Evolutionary conservation across 2,797 vertebrate genomes (phyloP).

Genomic region (Lacerta agilis): DNA sequence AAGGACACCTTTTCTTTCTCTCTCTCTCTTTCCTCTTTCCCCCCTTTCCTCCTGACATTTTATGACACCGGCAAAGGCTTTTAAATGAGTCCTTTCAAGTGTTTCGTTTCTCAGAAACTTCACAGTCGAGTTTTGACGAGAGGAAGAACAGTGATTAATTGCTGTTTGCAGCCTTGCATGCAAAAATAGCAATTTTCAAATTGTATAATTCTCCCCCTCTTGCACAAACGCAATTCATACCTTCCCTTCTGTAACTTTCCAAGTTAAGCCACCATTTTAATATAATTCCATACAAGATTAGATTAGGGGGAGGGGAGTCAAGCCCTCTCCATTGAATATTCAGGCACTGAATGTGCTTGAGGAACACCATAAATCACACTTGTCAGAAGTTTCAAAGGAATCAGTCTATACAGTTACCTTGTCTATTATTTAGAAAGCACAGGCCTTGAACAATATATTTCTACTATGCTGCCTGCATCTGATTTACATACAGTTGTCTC

Average conservation of each 20-base stretch:
- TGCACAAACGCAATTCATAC: slow-evolving; percentile 75
- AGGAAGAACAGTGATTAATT: slow-evolving; percentile 76
- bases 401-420: slow-evolving; percentile 72
- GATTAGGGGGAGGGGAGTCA: slow-evolving; percentile 68
- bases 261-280: slow-evolving; percentile 73
- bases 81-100: slow-evolving; percentile 58
- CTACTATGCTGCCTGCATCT: slow-evolving; percentile 54
- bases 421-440: slow-evolving; percentile 77
- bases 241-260: slow-evolving; percentile 64
- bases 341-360: slow-evolving; percentile 71
- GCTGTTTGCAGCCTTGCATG: slow-evolving; percentile 72
- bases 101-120: slow-evolving; percentile 64
- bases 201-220: slow-evolving; percentile 60
- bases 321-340: slow-evolving; percentile 72
- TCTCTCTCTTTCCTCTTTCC: not conserved
- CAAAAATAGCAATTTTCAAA: slow-evolving; percentile 80
- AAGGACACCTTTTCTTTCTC: slow-evolving; percentile 1
- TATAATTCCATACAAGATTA: slow-evolving; percentile 74
- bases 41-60: not conserved
- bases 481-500: slow-evolving; percentile 72
- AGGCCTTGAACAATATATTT: slow-evolving; percentile 73
- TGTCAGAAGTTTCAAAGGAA: slow-evolving; percentile 78
- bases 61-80: slow-evolving; percentile 55
- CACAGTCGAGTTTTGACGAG: slow-evolving; percentile 59
- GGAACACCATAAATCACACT: slow-evolving; percentile 78